Evolutionary conservation across 2,888 invertebrate genomes (phyloP).

Genomic region (Drosophila aldrichi): DNA sequence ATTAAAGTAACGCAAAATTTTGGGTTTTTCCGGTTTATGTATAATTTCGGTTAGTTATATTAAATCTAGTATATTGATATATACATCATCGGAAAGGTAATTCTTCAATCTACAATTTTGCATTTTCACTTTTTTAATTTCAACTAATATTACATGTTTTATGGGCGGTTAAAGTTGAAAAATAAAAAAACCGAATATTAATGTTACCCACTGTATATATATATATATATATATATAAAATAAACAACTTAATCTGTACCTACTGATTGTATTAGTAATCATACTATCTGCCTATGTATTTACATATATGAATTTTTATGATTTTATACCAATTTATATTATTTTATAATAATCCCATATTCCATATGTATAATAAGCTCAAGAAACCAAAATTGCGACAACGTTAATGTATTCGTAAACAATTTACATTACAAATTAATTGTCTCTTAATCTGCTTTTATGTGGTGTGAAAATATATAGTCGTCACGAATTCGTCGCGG

Average conservation of each 20-base stretch:
- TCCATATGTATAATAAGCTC: neutral
- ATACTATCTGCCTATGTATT: neutral
- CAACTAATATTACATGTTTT: no score
- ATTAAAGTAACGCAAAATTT: no score
- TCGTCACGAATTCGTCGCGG: conserved; percentile 22
- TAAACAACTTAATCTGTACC: neutral
- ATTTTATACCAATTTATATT: neutral
- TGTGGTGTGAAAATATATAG: conserved; percentile 32
- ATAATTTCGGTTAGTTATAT: no score
- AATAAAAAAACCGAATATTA: no score
- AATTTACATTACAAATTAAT: conserved; percentile 47
- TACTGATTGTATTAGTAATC: neutral
- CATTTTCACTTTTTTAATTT: no score
- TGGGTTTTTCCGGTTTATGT: no score
- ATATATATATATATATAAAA: neutral
- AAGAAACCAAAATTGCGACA: conserved; percentile 15
- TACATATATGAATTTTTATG: neutral
- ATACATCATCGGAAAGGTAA: no score
- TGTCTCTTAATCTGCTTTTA: conserved; percentile 51
- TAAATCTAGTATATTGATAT: no score
- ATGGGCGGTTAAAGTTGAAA: no score
- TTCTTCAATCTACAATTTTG: no score
- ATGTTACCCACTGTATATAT: no score
- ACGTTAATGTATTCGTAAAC: conserved; percentile 62
- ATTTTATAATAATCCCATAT: conserved; percentile 27